Evolutionary conservation across 2,888 invertebrate species (phyloP), one percentile per base, ranked within the genome.

Genomic region (Ommatoiulus sabulosus): DNA sequence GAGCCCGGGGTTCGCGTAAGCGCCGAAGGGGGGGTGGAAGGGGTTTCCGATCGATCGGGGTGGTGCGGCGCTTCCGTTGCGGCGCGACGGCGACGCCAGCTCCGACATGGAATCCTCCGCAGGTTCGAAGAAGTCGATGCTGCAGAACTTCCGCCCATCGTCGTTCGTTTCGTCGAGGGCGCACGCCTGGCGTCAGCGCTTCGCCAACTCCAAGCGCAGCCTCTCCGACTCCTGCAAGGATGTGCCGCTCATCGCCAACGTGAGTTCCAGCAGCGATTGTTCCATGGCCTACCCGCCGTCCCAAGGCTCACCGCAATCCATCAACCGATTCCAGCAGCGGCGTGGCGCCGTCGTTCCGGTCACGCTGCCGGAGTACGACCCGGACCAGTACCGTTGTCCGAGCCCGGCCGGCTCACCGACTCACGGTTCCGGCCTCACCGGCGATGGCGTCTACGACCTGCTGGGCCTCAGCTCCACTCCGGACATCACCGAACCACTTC

Each of bases 151-250:
- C 20, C 89, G 89, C 24, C 80, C 89, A 15, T 46, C 89, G 20
- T 87, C 89, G 24, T 89, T 89, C 52, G 84, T 89, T 17, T 89
- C 89, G 12, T 89, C 90, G 44, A 84, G 91, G 35, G 91, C 91
- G 44, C 91, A 91, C 85, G 91, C 91, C 10, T 89, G 91, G 3
- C 87, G 91, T 24, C 91, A 91, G 87, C 89, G 90, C 35, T 91
- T 91, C 87, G 91, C 89, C 46, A 89, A 90, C 44, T 91, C 91
- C 35, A 91, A 91, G 86, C 88, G 91, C 46, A 91, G 91, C 86
- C 90, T 91, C 20, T 91, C 91, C 0, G 91, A 91, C 85, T 90
- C 90, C 12, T 91, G 91, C 90, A 90, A 90, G 87, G 91, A 91
- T 87, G 89, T 90, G 3, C 88, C 90, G 5, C 63, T 88, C 2